These are phyloP conservation scores for Onychomys arenicola DNA, from an alignment of 2,797 vertebrate genomes.

Conservation along the genomic window DNA sequence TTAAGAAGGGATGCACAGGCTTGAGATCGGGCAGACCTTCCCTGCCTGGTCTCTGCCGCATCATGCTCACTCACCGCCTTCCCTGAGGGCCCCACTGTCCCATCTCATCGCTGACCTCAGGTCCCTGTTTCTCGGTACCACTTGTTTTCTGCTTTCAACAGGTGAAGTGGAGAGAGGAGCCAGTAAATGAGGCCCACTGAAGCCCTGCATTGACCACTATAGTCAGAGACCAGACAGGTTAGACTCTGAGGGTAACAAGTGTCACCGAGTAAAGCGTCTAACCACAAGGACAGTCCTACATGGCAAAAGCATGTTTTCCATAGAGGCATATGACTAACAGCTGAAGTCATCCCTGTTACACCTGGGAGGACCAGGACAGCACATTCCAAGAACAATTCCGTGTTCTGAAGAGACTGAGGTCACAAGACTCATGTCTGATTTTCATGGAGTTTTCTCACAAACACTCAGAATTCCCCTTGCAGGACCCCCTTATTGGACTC, in stretches of 20 bases:
- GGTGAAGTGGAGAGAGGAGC: neutral
- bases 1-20: neutral
- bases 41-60: neutral
- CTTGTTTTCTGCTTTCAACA: neutral
- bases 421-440: neutral
- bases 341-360: neutral
- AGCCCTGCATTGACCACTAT: neutral
- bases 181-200: neutral
- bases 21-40: neutral
- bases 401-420: neutral
- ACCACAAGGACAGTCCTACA: neutral
- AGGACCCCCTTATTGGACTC: neutral
- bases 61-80: neutral
- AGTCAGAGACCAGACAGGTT: neutral
- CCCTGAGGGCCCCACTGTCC: neutral
- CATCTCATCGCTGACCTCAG: neutral
- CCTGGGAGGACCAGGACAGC: neutral
- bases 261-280: neutral
- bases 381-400: neutral
- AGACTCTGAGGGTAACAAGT: neutral
- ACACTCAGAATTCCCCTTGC: neutral
- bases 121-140: neutral
- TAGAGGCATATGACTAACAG: neutral
- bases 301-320: neutral
- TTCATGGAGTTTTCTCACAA: neutral